Evolutionary conservation across 2,888 invertebrate genomes (phyloP), one percentile per base, ranked within the genome.

Genomic region (Drosophila eohydei): DNA sequence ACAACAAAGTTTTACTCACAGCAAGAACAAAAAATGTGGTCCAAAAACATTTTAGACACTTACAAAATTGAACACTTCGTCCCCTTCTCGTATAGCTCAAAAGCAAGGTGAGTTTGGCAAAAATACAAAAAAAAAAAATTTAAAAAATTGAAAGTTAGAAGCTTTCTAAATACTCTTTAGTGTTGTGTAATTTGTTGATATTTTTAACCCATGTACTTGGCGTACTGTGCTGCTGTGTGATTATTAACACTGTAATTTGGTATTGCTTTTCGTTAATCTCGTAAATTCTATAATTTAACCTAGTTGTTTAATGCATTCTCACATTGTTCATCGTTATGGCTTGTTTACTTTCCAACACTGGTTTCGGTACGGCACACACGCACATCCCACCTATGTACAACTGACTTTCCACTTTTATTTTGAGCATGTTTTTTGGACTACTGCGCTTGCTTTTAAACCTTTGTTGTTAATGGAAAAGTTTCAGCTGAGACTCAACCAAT

Each of bases 401-500:
- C 51, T 41, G 32, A 41, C 50, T 46, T 63, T 44, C 38, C 46
- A 61, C 21, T 58, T 30, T 62, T 59, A 80, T 78, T 78, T 85
- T 51, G 83, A 84, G 83, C 83, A 84, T 84, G 85, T 87, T 87
- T 83, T 80, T 74, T 81, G 74, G 72, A 82, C 78, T 74, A 72
- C 79, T 71, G 77, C 74, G 86, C 72, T 82, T 81, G 80, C 68
- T 51, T 51, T 66, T 12, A 61, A 55, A 63, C 48, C 57, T 71
- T 72, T 65, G 72, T 85, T 84, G 68, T 71, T 41, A 50, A 54
- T 64, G 46, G 51, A 72, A 74, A 60, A 78, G 74, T 66, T 74
- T 70, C 65, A 59, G 55, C 60, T 48, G 69, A 69, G 64, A 69
- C 68, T 57, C 69, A 63, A 69, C 50, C 69, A 48, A 77, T 67